Base-by-base conservation (phyloP, 2,888 invertebrate genomes). In the Amphipoea oculea region DNA sequence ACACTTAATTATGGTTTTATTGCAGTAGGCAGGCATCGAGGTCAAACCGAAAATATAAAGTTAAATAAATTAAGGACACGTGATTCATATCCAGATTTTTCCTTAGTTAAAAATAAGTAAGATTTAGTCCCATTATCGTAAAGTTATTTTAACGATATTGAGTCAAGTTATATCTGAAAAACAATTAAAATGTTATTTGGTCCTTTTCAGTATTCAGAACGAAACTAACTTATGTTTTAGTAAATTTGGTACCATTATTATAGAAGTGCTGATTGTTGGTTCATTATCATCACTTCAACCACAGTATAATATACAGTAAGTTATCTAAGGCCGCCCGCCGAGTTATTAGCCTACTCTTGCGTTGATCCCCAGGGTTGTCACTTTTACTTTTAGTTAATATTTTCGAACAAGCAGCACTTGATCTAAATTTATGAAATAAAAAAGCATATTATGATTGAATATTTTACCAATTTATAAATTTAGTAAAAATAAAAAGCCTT, bases 101-200 rank as follows among this genome's bases (percentile, higher is more conserved):
- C 20, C 6, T 73, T 42, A 11, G 23, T 45, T 67, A 40, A 63
- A 63, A 68, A n/a, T 23, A 62, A 63, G 36, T 73, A 6, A 57
- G n/a, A 54, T 45, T 54, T 17, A 54, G 45, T 54, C 23, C 14
- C 60, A 62, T 68, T 68, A 82, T 76, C 68, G 6, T 17, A 29
- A 62, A 60, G 62, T 63, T 63, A 76, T 62, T 82, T 68, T 40
- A 45, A 68, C 23, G 14, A 5, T 14, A 36, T 36, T 67, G 74
- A 60, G 12, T 81, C 66, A 62, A 68, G 2, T 40, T 65, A 2
- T 40, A 5, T n/a, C 12, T 60, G 48, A 51, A 82, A 36, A 74
- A 82, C 66, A 74, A 45, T 14, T 12, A 67, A 51, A 67, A 48
- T 62, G 14, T 48, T 68, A 51, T 60, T 60, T 78, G 60, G 65